phyloP scores from a whole-genome alignment of 1,140 invertebrate species.

The Pollicipes pollicipes region DNA sequence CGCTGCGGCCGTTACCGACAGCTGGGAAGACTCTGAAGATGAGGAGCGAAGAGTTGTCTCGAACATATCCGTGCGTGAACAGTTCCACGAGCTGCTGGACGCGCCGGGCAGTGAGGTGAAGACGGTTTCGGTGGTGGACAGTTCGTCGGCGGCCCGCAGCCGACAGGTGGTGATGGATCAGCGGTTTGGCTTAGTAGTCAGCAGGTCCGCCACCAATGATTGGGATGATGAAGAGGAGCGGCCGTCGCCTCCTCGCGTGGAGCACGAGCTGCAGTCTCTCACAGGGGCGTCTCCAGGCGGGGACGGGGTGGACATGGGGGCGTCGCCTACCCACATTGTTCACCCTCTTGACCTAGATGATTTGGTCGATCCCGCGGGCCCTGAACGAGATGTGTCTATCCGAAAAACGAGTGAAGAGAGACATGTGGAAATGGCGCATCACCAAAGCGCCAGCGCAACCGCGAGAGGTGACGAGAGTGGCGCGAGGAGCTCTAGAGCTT shows the following conservation, averaged over 20 bases:
- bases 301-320: background rate
- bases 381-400: background rate
- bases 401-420: background rate
- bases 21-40: background rate
- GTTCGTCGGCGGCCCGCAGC: background rate
- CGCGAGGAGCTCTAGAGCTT: too few species aligned
- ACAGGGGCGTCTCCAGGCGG: too few species aligned
- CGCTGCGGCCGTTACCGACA: too few species aligned
- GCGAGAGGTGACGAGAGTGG: too few species aligned
- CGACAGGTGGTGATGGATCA: background rate
- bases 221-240: background rate
- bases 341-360: too few species aligned
- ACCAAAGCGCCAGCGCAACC: too few species aligned
- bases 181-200: background rate
- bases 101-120: background rate
- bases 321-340: background rate
- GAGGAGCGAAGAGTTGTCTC: background rate
- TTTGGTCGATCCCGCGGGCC: too few species aligned
- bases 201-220: background rate
- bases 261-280: background rate
- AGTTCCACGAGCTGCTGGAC: background rate
- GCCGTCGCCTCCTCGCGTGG: too few species aligned
- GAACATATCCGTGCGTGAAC: background rate
- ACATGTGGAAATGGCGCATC: background rate
- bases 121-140: background rate